These are phyloP conservation scores for Circaetus gallicus DNA, from an alignment of 2,113 vertebrate species.

Conservation along the genomic window DNA sequence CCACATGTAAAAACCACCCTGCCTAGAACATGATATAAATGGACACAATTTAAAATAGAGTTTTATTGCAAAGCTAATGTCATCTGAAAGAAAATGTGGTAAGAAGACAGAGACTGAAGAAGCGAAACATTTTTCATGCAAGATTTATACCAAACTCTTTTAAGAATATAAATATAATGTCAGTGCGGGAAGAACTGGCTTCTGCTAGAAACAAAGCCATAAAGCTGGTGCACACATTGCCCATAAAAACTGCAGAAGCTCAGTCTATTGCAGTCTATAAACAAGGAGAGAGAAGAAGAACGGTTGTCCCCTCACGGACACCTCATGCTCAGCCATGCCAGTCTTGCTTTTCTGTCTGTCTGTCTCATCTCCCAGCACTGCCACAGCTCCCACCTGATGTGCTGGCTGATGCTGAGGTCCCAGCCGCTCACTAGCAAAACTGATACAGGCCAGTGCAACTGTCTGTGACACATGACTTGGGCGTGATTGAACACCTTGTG, in stretches of 20 bases:
- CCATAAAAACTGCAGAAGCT: background rate
- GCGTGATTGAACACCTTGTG: background rate
- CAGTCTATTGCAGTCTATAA: background rate
- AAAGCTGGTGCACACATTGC: background rate
- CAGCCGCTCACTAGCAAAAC: background rate
- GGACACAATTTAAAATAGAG: background rate
- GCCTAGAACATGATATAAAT: background rate
- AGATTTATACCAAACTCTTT: background rate
- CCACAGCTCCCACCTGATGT: background rate
- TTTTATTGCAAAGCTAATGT: background rate
- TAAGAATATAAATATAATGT: background rate
- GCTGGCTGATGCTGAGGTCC: background rate
- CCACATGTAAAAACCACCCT: background rate
- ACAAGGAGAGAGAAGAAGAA: background rate
- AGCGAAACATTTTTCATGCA: background rate
- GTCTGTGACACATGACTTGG: background rate
- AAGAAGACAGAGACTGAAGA: background rate
- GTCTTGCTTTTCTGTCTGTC: background rate
- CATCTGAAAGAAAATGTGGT: background rate
- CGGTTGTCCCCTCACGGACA: rapidly evolving
- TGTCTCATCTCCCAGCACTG: background rate
- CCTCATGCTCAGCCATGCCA: background rate
- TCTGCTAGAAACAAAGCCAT: background rate
- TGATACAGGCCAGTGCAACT: background rate
- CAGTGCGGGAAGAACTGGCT: background rate